These are phyloP conservation scores for Malacosoma neustria DNA, from an alignment of 2,888 invertebrate genomes.

Conservation along the genomic window DNA sequence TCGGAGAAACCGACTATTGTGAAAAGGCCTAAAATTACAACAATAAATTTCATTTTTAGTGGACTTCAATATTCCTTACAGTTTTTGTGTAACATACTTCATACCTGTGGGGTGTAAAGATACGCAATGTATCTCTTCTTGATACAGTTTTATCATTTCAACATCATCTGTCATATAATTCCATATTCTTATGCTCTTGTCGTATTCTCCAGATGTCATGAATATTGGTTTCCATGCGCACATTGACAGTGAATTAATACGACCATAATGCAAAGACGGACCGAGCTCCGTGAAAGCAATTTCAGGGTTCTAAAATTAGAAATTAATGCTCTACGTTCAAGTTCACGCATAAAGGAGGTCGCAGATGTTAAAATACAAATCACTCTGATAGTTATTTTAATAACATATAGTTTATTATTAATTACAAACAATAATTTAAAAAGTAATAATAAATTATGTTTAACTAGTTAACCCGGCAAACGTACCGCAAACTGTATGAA, in stretches of 20 bases:
- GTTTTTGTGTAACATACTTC: too few relatives aligned
- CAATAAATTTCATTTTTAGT: too few relatives aligned
- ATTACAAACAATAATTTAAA: too few relatives aligned
- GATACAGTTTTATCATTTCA: slow-evolving; percentile 86
- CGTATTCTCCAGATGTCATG: slow-evolving; percentile 85
- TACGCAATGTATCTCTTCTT: slow-evolving; percentile 86
- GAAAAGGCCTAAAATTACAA: slow-evolving; percentile 78
- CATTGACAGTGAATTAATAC: slow-evolving; percentile 85
- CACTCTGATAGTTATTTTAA: too few relatives aligned
- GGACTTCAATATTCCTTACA: too few relatives aligned
- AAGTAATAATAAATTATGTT: too few relatives aligned
- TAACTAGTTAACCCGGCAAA: too few relatives aligned
- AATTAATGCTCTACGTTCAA: not conserved
- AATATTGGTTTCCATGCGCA: slow-evolving; percentile 94
- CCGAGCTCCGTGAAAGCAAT: slow-evolving; percentile 80
- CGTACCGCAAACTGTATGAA: too few relatives aligned
- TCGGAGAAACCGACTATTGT: slow-evolving; percentile 93
- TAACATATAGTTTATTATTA: too few relatives aligned
- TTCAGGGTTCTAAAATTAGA: slow-evolving; percentile 63
- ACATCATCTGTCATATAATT: slow-evolving; percentile 90
- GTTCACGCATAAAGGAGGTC: not conserved
- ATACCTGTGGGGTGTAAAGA: slow-evolving; percentile 80
- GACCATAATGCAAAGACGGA: slow-evolving; percentile 85
- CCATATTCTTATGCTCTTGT: slow-evolving; percentile 93
- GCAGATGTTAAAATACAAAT: too few relatives aligned